Conservation (phyloP, 2,113 vertebrate species). For the Syngnathus scovelli region DNA sequence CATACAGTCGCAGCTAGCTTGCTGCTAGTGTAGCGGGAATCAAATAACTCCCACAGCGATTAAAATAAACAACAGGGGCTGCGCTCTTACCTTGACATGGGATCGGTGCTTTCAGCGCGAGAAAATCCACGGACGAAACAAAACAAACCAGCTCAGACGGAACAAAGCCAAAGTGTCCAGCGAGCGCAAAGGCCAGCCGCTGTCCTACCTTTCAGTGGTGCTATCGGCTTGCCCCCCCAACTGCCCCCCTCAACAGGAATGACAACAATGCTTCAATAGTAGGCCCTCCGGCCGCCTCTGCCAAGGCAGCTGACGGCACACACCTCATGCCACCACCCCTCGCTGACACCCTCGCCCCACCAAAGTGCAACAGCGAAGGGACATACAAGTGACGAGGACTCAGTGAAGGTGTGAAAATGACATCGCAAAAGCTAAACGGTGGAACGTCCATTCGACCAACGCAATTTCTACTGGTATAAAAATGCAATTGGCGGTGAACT, state of each 20-base stretch:
- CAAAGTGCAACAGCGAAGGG: constrained; percentile 30
- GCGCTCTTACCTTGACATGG: constrained; percentile 44
- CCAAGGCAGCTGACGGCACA: constrained; percentile 55
- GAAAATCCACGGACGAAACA: constrained; percentile 3
- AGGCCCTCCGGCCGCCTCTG: constrained; percentile 43
- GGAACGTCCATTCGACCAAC: neutral
- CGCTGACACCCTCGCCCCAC: constrained; percentile 19
- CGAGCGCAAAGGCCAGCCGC: constrained; percentile 37
- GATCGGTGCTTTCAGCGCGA: constrained; percentile 1
- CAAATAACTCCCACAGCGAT: neutral
- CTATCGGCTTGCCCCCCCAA: constrained; percentile 55
- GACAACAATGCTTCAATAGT: constrained; percentile 65
- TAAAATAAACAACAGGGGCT: constrained; percentile 8
- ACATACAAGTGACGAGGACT: constrained; percentile 6
- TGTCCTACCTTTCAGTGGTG: constrained; percentile 52
- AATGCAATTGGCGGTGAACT: neutral
- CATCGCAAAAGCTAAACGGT: neutral
- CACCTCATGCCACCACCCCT: constrained; percentile 32
- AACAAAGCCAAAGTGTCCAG: constrained; percentile 20
- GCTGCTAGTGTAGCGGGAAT: neutral
- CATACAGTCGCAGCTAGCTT: constrained; percentile 4
- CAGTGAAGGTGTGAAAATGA: neutral
- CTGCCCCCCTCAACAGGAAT: constrained; percentile 49
- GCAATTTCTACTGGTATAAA: neutral
- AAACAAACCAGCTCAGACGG: neutral